Percentiles rank a stretch among this genome's conserved stretches.
phyloP scores from a whole-genome alignment of 1,140 invertebrate species.

The Hermetia illucens region DNA sequence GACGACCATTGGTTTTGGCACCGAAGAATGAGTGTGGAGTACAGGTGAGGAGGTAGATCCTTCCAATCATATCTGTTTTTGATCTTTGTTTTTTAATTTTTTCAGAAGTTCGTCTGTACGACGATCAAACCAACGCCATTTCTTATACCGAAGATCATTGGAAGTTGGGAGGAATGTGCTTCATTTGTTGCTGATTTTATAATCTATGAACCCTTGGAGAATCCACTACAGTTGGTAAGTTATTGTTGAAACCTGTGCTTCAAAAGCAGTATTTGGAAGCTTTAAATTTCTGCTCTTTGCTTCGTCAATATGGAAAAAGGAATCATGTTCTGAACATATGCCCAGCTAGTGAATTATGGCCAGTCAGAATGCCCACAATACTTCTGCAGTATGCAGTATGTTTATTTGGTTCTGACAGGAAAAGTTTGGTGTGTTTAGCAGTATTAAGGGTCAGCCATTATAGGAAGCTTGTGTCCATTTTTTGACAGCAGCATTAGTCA shows the following conservation, averaged over 20 bases:
- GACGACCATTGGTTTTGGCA: slow-evolving; percentile 58
- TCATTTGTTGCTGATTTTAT: slow-evolving; percentile 44
- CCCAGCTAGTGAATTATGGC: no score
- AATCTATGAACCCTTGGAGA: slow-evolving; percentile 35
- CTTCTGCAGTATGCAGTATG: no score
- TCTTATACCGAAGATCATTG: slow-evolving; percentile 35
- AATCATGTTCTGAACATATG: no score
- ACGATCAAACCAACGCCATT: slow-evolving; percentile 41
- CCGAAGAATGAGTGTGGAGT: slow-evolving; percentile 68
- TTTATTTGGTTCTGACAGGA: no score
- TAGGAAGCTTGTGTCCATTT: no score
- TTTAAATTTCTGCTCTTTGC: no score
- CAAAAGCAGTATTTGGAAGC: no score
- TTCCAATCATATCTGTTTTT: background rate
- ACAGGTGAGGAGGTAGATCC: slow-evolving; percentile 35
- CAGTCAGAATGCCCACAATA: no score
- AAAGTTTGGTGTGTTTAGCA: no score
- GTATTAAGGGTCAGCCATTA: no score
- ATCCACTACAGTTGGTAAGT: slow-evolving; percentile 39
- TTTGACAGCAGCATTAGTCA: no score
- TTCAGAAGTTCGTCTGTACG: slow-evolving; percentile 49
- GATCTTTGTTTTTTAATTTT: slow-evolving; percentile 3
- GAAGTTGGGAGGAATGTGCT: slow-evolving; percentile 37
- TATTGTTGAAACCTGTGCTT: background rate
- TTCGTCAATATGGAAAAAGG: no score